Base-by-base conservation (phyloP, 2,888 invertebrate genomes). In the Macrosoma leucophasiata region DNA sequence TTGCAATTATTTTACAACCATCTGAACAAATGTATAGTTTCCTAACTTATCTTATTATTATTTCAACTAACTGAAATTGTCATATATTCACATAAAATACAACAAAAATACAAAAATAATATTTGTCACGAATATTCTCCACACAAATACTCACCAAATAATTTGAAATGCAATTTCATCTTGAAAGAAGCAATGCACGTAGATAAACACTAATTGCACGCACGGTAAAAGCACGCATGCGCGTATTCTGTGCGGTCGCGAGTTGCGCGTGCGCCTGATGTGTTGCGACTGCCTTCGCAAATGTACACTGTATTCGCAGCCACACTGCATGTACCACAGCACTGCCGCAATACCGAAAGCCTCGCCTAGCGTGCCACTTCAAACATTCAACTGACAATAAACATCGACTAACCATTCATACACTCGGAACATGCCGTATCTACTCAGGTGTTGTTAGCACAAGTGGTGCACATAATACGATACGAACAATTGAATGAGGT, bases 121-220 rank as follows among this genome's bases (percentile, higher is more conserved):
- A n/a, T n/a, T n/a, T n/a, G n/a, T n/a, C n/a, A n/a, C n/a, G n/a
- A n/a, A n/a, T n/a, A n/a, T n/a, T n/a, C n/a, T n/a, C n/a, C n/a
- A 50, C 45, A 37, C 23, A 33, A 36, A 20, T 9, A 57, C 78
- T 77, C 53, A 82, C 81, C 79, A 41, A 79, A 78, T 35, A 66
- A 9, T 64, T 76, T 75, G 19, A 81, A 57, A 39, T 73, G 65
- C 41, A 79, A 55, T 58, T 74, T 79, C 81, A 82, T 82, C 50
- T 59, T 74, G 52, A 38, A 22, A 43, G 34, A 44, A 42, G 42
- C 33, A 55, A 59, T 54, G 49, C 62, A 62, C 58, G 48, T 43
- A 57, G 55, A 40, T 55, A 51, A 60, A 53, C 62, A 74, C 68
- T 53, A 53, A 44, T 36, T 34, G 39, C 50, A 49, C 47, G 38